Conservation (phyloP, 2,888 invertebrate genomes). For the Copidosoma aretas region DNA sequence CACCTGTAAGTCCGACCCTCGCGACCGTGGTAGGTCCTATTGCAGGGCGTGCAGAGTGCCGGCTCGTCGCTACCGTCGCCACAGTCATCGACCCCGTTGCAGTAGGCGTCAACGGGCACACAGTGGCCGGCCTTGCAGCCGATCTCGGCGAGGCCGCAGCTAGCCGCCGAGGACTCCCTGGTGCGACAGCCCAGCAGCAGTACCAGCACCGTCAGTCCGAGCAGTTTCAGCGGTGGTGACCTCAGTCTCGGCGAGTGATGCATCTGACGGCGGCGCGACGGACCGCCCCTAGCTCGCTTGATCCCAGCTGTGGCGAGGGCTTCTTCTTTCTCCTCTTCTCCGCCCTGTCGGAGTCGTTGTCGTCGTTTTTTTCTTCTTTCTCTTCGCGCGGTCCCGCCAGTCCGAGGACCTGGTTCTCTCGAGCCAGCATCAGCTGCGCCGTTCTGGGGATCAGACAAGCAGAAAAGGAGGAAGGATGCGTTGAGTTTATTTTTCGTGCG, state of each 20-base stretch:
- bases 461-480: too few species aligned
- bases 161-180: slow-evolving; percentile 39
- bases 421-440: slow-evolving; percentile 31
- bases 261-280: background rate
- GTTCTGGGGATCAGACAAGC: slow-evolving; percentile 13
- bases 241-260: too few species aligned
- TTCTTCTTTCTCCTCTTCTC: background rate
- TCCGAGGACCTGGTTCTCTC: background rate
- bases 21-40: slow-evolving; percentile 89
- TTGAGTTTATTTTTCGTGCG: too few species aligned
- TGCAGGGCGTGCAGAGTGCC: slow-evolving; percentile 79
- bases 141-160: slow-evolving; percentile 81
- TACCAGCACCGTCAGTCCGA: background rate
- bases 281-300: background rate
- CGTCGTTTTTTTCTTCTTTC: too few species aligned
- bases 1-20: slow-evolving; percentile 71
- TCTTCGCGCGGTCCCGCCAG: background rate
- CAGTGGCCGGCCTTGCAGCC: slow-evolving; percentile 75
- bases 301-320: background rate
- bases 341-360: background rate
- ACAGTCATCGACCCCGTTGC: slow-evolving; percentile 85
- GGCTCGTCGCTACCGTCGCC: slow-evolving; percentile 88
- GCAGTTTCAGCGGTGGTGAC: background rate
- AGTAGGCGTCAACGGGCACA: slow-evolving; percentile 84
- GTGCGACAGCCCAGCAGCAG: background rate